Evolutionary conservation across 2,797 vertebrate genomes (phyloP).

Genomic region (Gila robusta): DNA sequence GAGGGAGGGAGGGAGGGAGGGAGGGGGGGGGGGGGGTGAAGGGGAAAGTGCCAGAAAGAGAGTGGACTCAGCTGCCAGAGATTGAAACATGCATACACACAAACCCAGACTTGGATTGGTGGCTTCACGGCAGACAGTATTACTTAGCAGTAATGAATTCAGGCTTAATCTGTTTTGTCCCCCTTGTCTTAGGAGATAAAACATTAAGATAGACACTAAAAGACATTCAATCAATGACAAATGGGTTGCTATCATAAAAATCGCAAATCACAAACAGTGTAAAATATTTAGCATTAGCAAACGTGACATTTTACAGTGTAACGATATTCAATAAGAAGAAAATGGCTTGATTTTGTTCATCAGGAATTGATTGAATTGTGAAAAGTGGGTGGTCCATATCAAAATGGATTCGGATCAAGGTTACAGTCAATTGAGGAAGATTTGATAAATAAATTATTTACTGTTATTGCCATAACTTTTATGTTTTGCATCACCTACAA

Average conservation of each 20-base stretch:
- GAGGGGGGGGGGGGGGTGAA: conserved; percentile 45
- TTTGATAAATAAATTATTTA: neutral
- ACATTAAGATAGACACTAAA: conserved; percentile 17
- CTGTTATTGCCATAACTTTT: neutral
- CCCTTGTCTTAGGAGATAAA: conserved; percentile 31
- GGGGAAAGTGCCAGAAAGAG: conserved; percentile 40
- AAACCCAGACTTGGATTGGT: conserved; percentile 18
- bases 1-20: conserved; percentile 52
- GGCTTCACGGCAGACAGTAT: conserved; percentile 39
- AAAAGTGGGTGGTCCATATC: neutral
- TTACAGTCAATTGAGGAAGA: neutral
- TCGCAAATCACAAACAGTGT: neutral
- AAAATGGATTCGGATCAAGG: neutral
- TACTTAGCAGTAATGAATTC: conserved; percentile 50
- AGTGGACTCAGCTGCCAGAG: conserved; percentile 44
- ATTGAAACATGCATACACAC: conserved; percentile 27
- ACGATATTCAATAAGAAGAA: neutral
- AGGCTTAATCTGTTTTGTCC: conserved; percentile 43
- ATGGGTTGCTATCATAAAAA: neutral
- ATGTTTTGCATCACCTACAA: conserved; percentile 12
- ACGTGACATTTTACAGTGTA: neutral
- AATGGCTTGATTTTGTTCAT: neutral
- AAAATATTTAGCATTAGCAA: conserved; percentile 3
- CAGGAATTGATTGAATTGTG: neutral
- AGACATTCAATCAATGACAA: conserved; percentile 33